Base-by-base conservation (phyloP, 2,797 vertebrate species). In the Fistularia tabacaria region DNA sequence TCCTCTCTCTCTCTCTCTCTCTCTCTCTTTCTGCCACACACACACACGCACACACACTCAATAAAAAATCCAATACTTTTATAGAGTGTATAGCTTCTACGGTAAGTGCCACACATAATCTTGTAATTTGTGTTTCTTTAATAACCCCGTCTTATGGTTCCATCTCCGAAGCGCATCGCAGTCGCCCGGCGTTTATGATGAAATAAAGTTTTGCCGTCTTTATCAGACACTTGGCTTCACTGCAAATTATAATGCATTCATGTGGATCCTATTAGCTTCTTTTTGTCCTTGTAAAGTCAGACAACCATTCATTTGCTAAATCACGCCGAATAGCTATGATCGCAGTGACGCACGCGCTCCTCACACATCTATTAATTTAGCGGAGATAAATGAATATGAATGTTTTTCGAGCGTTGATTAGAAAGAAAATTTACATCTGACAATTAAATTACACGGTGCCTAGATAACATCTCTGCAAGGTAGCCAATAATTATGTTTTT, bases 401-500 rank as follows among this genome's bases (percentile, higher is more conserved):
- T 95, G 94, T 96, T 95, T 55, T 93, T 92, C 85, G 88, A 93
- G 93, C 93, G 91, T 91, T 97, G 95, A 97, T 98, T 96, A 92
- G 93, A 90, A 90, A 92, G 90, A 91, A 91, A 92, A 91, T 96
- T 94, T 93, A 91, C 91, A 90, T 93, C 91, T 97, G 96, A 98
- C 96, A 98, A 94, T 92, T 94, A 97, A 95, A 99, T 99, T 97
- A 94, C 90, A 93, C 93, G 93, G 92, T 94, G 92, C 54, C 74
- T 12, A 3, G 4, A 76, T 93, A 93, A 90, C 86, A 89, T 90
- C 91, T 92, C 91, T 91, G 90, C 85, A 89, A 95, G 93, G 92
- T 94, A 97, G 93, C 94, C 92, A 93, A 93, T 96, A 94, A 97
- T 98, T 97, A 92, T 90, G 94, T 95, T 96, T 94, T 95, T 93